Conservation (phyloP, 2,113 vertebrate species). For the Ptilorrhoa leucosticta region DNA sequence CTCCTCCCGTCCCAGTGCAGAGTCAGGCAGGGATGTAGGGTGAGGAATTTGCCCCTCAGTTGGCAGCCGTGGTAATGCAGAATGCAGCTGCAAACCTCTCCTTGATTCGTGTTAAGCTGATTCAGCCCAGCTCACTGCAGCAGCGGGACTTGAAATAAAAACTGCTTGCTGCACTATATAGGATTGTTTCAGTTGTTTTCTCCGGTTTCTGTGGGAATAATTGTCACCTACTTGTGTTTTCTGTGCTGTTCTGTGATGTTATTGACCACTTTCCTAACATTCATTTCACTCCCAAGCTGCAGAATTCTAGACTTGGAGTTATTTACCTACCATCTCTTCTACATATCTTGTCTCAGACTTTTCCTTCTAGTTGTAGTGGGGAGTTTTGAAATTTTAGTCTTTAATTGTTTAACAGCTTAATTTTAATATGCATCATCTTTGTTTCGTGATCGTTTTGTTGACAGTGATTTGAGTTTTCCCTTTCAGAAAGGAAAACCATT, state of each 20-base stretch:
- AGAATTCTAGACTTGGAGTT: neutral
- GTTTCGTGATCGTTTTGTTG: neutral
- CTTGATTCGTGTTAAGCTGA: rapidly evolving
- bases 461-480: neutral
- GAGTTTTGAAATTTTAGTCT: neutral
- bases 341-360: neutral
- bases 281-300: neutral
- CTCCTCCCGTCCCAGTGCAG: neutral
- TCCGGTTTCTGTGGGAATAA: neutral
- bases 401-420: neutral
- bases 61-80: neutral
- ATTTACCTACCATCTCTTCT: neutral
- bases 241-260: neutral
- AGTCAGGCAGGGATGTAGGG: neutral
- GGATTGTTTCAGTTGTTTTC: neutral
- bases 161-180: neutral
- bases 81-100: neutral
- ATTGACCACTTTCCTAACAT: neutral
- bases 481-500: conserved; percentile 5
- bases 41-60: neutral
- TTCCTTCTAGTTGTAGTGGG: neutral
- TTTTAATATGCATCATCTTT: neutral
- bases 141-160: neutral
- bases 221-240: neutral
- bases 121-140: neutral